Percentiles rank a stretch among this genome's conserved stretches.
Conservation (phyloP, 1,140 invertebrate species). For the Papilio xuthus region DNA sequence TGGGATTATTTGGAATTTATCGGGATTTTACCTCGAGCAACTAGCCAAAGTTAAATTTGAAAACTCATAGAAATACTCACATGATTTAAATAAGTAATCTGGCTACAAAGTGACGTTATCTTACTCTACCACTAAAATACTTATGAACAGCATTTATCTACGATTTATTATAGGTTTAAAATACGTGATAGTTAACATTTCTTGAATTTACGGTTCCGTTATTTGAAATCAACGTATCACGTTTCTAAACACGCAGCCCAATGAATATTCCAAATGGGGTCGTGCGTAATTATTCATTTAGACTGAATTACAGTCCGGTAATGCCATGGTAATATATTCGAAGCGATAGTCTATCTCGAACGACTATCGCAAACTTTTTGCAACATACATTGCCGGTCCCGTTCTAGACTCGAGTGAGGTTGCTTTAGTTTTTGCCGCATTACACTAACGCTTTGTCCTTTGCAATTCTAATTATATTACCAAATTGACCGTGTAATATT, state of each 20-base stretch:
- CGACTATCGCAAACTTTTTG: conserved; percentile 46
- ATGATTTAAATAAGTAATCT: too few species aligned
- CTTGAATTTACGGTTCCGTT: not conserved
- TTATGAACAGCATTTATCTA: not conserved
- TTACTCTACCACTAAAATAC: not conserved
- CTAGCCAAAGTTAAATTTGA: not conserved
- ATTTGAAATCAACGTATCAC: conserved; percentile 7
- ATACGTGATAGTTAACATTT: not conserved
- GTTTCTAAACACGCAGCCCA: conserved; percentile 32
- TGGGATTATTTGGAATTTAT: too few species aligned
- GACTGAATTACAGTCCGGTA: conserved; percentile 47
- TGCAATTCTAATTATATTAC: conserved; percentile 37
- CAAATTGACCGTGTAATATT: conserved; percentile 20
- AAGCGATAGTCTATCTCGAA: conserved; percentile 48
- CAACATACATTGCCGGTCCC: conserved; percentile 40
- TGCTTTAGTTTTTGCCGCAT: conserved; percentile 31
- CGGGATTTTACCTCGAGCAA: not conserved
- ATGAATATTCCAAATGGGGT: conserved; percentile 42
- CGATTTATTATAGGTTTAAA: not conserved
- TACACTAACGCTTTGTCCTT: conserved; percentile 26
- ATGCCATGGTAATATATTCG: conserved; percentile 52
- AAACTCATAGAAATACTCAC: not conserved
- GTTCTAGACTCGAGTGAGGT: conserved; percentile 15
- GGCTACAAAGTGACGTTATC: not conserved
- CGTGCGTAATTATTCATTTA: conserved; percentile 50